These are phyloP conservation scores for Grammomys dolichurus DNA, from an alignment of 2,113 vertebrate species.

Conservation along the genomic window DNA sequence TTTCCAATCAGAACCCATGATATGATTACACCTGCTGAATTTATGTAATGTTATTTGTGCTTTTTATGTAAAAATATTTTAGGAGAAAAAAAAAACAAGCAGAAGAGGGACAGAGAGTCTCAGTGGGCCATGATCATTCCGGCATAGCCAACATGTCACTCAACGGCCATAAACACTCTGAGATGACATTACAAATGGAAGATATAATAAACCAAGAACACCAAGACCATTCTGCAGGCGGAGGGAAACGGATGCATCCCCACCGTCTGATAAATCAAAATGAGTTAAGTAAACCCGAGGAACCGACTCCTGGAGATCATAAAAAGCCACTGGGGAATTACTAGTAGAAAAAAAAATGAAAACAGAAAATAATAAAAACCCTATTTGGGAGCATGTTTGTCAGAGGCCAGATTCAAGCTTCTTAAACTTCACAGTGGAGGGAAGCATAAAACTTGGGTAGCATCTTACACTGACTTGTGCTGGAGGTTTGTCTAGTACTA, in stretches of 20 bases:
- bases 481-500: background rate
- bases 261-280: constrained; percentile 61
- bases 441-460: background rate
- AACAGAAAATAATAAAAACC: constrained; percentile 49
- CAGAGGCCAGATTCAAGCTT: background rate
- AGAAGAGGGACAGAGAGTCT: constrained; percentile 47
- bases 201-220: constrained; percentile 9
- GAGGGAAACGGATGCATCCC: background rate
- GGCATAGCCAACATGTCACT: background rate
- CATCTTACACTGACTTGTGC: background rate
- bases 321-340: constrained; percentile 38
- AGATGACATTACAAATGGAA: constrained; percentile 6
- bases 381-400: background rate
- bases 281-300: background rate
- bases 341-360: constrained; percentile 21
- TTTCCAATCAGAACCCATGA: background rate
- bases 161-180: background rate
- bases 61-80: constrained; percentile 41
- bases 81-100: constrained; percentile 47
- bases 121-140: constrained; percentile 22
- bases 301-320: background rate
- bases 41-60: constrained; percentile 32
- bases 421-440: background rate
- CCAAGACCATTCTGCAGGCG: background rate
- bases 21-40: background rate